Evolutionary conservation across 2,797 vertebrate genomes (phyloP), one percentile per base, ranked within the genome.

Genomic region (Chrosomus eos): DNA sequence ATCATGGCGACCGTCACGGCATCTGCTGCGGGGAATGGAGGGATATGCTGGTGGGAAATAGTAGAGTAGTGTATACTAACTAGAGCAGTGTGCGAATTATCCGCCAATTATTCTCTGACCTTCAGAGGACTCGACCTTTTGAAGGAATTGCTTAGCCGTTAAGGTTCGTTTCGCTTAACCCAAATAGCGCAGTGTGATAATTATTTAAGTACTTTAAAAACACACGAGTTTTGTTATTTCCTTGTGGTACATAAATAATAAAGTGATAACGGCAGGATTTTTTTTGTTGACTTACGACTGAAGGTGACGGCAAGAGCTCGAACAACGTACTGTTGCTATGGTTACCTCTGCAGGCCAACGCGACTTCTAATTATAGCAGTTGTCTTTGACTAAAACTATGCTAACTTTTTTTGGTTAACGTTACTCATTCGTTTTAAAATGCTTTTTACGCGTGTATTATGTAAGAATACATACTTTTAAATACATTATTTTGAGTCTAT

Each of bases 1-100:
- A 95, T 96, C 94, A 96, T 95, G 95, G 94, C 94, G 92, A 88
- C 94, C 91, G 91, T 91, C 90, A 89, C 89, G 91, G 93, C 93
- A 93, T 93, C 94, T 94, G 93, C 93, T 92, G 91, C 90, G 83
- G 87, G 93, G 94, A 92, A 92, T 92, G 93, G 77, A 87, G 92
- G 91, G 92, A 91, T 87, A 89, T 89, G n/a, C 53, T 82, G 91
- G 92, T 87, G 90, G 92, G 48, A 62, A n/a, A 71, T 23, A 11
- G 19, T 23, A 33, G 40, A 70, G 66, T 26, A 18, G 40, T n/a
- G 43, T 40, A 19, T 36, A 18, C 31, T 53, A 55, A 18, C 31
- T 53, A 55, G 38, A 60, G 53, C 19, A 23, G 19, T 51, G n/a
- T 33, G 10, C 40, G 28, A 80, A 66, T 23, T 13, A 66, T 67